Percentiles rank a stretch among this genome's conserved stretches.
Evolutionary conservation across 2,888 invertebrate species (phyloP).

Genomic region (Choristoneura rosaceana): DNA sequence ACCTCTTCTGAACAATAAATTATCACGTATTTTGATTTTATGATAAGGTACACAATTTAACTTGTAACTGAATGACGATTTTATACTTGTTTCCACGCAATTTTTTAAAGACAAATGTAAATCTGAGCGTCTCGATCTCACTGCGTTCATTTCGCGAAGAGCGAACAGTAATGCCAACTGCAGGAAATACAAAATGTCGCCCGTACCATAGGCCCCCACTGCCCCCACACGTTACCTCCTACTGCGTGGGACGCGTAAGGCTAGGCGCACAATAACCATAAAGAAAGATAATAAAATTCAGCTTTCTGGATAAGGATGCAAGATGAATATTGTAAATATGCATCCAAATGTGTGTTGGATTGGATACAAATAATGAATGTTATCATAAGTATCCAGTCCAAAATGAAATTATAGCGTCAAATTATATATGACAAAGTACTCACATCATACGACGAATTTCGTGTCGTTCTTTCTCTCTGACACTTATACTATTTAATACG

Average conservation of each 20-base stretch:
- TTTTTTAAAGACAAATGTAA: constrained; percentile 82
- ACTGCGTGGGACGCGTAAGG: constrained; percentile 44
- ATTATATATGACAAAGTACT: too few species aligned
- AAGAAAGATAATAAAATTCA: background rate
- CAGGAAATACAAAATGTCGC: constrained; percentile 56
- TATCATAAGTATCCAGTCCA: too few species aligned
- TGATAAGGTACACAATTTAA: constrained; percentile 59
- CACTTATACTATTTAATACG: too few species aligned
- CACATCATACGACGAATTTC: too few species aligned
- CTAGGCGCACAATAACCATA: constrained; percentile 34
- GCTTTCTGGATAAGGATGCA: too few species aligned
- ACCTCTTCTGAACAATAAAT: constrained; percentile 74
- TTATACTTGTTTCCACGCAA: constrained; percentile 72
- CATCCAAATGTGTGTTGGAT: too few species aligned
- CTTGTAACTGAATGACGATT: constrained; percentile 65
- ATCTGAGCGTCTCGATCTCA: constrained; percentile 82
- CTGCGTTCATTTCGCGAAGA: constrained; percentile 84
- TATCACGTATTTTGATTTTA: constrained; percentile 63
- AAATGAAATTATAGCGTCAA: too few species aligned
- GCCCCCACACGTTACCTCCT: constrained; percentile 49
- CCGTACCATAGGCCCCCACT: constrained; percentile 58
- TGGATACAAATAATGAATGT: too few species aligned
- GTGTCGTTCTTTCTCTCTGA: too few species aligned
- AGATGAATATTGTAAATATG: too few species aligned
- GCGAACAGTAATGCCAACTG: constrained; percentile 75